phyloP scores from a whole-genome alignment of 2,797 vertebrate species.

The Erpetoichthys calabaricus region DNA sequence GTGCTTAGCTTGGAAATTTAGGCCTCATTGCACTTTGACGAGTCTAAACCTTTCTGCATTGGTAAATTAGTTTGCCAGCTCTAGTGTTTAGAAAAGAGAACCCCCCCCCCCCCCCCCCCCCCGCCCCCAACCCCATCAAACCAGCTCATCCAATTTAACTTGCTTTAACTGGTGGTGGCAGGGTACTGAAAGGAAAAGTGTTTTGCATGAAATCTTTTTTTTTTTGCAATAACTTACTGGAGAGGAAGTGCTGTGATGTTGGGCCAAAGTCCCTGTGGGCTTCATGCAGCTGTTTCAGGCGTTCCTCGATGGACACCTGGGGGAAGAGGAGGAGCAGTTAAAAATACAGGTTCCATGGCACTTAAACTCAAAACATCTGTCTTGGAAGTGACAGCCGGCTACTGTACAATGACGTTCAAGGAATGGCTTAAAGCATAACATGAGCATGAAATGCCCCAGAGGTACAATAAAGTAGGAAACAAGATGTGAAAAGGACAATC shows the following conservation, averaged over 20 bases:
- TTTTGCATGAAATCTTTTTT: background rate
- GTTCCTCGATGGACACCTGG: conserved; percentile 75
- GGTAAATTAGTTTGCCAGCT: too few relatives aligned
- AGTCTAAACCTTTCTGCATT: too few relatives aligned
- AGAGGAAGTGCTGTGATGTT: conserved; percentile 66
- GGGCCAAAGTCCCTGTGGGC: conserved; percentile 79
- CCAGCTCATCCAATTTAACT: background rate
- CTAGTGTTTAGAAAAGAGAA: too few relatives aligned
- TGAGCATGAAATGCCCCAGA: background rate
- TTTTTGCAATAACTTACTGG: conserved; percentile 56
- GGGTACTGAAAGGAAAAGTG: background rate
- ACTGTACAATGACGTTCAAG: background rate
- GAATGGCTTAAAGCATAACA: background rate
- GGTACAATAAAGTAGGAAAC: background rate
- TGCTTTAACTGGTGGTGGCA: conserved; percentile 1
- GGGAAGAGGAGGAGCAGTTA: conserved; percentile 18
- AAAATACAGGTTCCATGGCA: background rate
- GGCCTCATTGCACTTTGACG: too few relatives aligned
- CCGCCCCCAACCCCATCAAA: background rate
- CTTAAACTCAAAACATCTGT: conserved; percentile 2
- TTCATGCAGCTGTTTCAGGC: conserved; percentile 79
- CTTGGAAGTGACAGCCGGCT: background rate
- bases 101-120: too few relatives aligned
- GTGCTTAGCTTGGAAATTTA: too few relatives aligned
- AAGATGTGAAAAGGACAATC: too few relatives aligned